Evolutionary conservation across 2,113 vertebrate species (phyloP).

Genomic region (Microtus richardsoni): DNA sequence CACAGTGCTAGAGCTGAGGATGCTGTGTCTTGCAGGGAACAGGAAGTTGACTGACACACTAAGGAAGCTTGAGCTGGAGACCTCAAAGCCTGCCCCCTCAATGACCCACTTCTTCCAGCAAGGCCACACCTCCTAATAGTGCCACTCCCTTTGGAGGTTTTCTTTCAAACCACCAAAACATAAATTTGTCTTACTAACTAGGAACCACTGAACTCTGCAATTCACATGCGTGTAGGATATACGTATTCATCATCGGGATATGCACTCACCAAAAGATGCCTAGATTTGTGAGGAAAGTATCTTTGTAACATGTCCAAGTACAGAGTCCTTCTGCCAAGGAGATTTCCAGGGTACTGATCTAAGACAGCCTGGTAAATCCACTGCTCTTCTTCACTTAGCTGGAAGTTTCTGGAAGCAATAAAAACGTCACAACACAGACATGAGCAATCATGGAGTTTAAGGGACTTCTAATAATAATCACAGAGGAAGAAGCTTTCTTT

Average conservation of each 20-base stretch:
- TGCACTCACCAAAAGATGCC: constrained; percentile 91
- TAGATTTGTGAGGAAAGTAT: constrained; percentile 90
- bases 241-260: not conserved
- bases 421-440: constrained; percentile 4
- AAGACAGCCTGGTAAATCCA: constrained; percentile 89
- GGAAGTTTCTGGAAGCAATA: constrained; percentile 86
- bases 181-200: not conserved
- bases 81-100: not conserved
- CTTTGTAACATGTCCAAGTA: constrained; percentile 93
- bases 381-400: constrained; percentile 90
- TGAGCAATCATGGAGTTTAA: not conserved
- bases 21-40: not conserved
- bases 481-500: not conserved
- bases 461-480: not conserved
- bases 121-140: not conserved
- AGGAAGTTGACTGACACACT: not conserved
- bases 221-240: not conserved
- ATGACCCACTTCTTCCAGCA: not conserved
- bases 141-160: not conserved
- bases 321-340: constrained; percentile 88
- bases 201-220: not conserved
- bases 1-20: not conserved
- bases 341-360: constrained; percentile 88
- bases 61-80: not conserved
- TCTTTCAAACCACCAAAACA: not conserved